Evolutionary conservation across 1,140 invertebrate genomes (phyloP).

Genomic region (Vanessa atalanta): DNA sequence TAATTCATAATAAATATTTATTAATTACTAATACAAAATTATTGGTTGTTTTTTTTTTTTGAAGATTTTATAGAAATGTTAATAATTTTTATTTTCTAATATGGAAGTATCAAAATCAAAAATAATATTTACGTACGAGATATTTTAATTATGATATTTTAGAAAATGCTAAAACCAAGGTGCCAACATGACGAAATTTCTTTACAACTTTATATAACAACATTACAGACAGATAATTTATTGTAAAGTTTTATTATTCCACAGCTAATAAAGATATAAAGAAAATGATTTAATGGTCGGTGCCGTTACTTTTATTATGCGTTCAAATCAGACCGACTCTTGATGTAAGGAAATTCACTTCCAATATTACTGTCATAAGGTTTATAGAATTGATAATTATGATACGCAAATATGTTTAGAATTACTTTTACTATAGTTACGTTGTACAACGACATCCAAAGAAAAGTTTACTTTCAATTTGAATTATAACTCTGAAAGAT

Average conservation of each 20-base stretch:
- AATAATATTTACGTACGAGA: too few relatives aligned
- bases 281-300: conserved; percentile 17
- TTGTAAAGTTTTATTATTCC: conserved; percentile 11
- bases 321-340: conserved; percentile 6
- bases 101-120: too few relatives aligned
- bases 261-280: conserved; percentile 17
- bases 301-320: conserved; percentile 21
- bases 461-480: too few relatives aligned
- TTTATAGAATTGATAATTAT: background rate
- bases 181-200: background rate
- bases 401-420: background rate
- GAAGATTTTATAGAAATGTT: too few relatives aligned
- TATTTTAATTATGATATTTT: too few relatives aligned
- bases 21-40: too few relatives aligned
- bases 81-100: too few relatives aligned
- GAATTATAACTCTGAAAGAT: too few relatives aligned
- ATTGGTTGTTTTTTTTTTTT: too few relatives aligned
- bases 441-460: background rate
- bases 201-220: background rate
- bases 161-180: too few relatives aligned
- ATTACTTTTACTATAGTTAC: background rate
- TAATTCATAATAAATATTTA: too few relatives aligned
- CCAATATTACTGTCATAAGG: background rate
- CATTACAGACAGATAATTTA: conserved; percentile 23
- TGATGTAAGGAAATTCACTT: conserved; percentile 13